phyloP scores from a whole-genome alignment of 2,113 vertebrate genomes.

The Eulemur rufifrons region DNA sequence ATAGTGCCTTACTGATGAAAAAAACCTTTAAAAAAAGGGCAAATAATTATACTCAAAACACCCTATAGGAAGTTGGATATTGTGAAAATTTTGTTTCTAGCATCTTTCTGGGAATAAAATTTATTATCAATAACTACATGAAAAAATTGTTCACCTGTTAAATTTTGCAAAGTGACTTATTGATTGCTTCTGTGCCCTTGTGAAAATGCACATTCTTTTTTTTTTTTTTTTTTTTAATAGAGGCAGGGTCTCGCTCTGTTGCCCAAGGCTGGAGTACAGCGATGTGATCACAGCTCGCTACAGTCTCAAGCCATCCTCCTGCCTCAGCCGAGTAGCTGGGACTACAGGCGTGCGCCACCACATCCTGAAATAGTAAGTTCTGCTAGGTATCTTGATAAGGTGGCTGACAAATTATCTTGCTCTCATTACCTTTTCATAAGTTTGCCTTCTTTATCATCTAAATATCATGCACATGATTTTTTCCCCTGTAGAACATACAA shows the following conservation, averaged over 20 bases:
- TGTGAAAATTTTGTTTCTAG: conserved; percentile 4
- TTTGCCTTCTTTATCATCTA: background rate
- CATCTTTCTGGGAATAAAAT: background rate
- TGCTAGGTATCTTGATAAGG: background rate
- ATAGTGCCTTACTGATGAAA: background rate
- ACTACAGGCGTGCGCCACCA: no score
- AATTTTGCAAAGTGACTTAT: background rate
- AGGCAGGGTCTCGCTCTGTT: no score
- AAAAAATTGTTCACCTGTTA: background rate
- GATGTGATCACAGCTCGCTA: no score
- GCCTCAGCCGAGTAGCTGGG: no score
- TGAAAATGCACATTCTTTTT: background rate
- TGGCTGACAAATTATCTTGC: background rate
- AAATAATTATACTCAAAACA: background rate
- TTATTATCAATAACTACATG: background rate
- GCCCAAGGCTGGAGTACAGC: no score
- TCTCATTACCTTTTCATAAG: background rate
- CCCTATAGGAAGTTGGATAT: background rate
- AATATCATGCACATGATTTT: background rate
- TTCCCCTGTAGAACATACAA: background rate
- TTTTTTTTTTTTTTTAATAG: no score
- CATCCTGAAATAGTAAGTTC: background rate
- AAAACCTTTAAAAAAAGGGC: background rate
- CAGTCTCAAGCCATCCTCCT: no score
- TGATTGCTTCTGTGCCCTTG: background rate